Percentiles rank a stretch among this genome's conserved stretches.
These are phyloP conservation scores for Pseudorasbora parva DNA, from an alignment of 2,113 vertebrate species.

Conservation along the genomic window DNA sequence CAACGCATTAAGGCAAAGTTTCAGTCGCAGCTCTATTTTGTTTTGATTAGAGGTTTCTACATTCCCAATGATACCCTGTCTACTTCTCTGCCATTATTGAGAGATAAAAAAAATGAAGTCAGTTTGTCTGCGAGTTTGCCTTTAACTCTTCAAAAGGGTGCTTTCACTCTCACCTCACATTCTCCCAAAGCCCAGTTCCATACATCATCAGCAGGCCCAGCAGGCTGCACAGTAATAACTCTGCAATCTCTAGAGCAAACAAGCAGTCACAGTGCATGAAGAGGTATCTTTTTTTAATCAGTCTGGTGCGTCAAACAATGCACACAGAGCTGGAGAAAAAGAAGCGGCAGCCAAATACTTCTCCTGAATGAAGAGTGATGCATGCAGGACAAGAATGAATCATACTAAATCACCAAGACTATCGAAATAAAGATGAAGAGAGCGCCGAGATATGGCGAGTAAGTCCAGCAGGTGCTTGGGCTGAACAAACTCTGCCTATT, in stretches of 20 bases:
- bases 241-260: slow-evolving; percentile 85
- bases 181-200: slow-evolving; percentile 78
- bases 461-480: slow-evolving; percentile 78
- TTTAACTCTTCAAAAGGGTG: slow-evolving; percentile 66
- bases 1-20: slow-evolving; percentile 65
- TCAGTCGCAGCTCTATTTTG: slow-evolving; percentile 16
- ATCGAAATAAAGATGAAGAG: slow-evolving; percentile 73
- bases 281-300: slow-evolving; percentile 75
- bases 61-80: slow-evolving; percentile 62
- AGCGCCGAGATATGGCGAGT: slow-evolving; percentile 70
- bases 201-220: slow-evolving; percentile 74
- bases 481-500: slow-evolving; percentile 85
- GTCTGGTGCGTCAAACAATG: slow-evolving; percentile 71
- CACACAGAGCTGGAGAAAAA: slow-evolving; percentile 45
- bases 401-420: slow-evolving; percentile 79
- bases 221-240: slow-evolving; percentile 79
- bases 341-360: slow-evolving; percentile 41
- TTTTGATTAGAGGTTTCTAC: slow-evolving; percentile 68
- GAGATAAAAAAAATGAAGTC: slow-evolving; percentile 58
- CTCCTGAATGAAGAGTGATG: slow-evolving; percentile 55
- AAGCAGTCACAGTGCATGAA: slow-evolving; percentile 73
- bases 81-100: slow-evolving; percentile 61
- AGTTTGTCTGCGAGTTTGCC: slow-evolving; percentile 47
- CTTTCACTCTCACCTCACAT: slow-evolving; percentile 63
- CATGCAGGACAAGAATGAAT: slow-evolving; percentile 78